Percentiles rank a stretch among this genome's conserved stretches.
These are phyloP conservation scores for Eucidaris tribuloides DNA, from an alignment of 35 echinoderm and acorn worm genomes.

Conservation along the genomic window DNA sequence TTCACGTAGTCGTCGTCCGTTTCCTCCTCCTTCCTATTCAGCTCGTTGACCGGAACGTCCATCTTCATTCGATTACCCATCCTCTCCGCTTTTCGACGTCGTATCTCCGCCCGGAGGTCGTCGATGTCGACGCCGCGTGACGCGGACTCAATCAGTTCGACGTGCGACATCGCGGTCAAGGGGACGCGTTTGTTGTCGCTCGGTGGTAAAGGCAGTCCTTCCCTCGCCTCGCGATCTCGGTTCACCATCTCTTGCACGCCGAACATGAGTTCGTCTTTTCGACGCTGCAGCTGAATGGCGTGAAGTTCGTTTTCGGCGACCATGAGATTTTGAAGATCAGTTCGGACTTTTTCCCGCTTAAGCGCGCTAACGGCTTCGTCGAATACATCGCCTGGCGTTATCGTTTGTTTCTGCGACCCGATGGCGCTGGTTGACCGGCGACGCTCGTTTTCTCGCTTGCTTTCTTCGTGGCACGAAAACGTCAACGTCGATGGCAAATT, in stretches of 20 bases:
- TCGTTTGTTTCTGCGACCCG: too few relatives aligned
- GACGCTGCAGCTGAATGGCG: not conserved
- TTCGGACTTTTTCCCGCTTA: not conserved
- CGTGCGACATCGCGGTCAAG: not conserved
- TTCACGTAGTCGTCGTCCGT: not conserved
- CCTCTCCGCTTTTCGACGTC: slow-evolving; percentile 10
- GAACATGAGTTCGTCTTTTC: not conserved
- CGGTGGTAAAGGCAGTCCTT: not conserved
- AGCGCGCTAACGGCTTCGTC: not conserved
- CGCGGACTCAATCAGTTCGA: not conserved
- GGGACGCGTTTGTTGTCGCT: not conserved
- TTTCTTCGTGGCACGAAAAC: slow-evolving; percentile 20
- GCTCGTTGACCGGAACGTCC: not conserved
- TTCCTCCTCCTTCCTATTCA: not conserved
- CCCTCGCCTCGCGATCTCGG: not conserved
- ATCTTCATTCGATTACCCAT: not conserved
- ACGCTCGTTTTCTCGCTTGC: not conserved
- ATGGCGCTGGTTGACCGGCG: not conserved
- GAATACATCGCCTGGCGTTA: not conserved
- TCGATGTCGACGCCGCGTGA: not conserved
- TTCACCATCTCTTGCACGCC: slow-evolving; percentile 1
- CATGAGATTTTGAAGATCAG: not conserved
- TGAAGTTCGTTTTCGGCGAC: slow-evolving; percentile 3
- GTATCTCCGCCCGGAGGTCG: slow-evolving; percentile 18
- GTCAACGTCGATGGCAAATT: not conserved